Conservation (phyloP, 2,797 vertebrate genomes). For the Sus cebifrons region DNA sequence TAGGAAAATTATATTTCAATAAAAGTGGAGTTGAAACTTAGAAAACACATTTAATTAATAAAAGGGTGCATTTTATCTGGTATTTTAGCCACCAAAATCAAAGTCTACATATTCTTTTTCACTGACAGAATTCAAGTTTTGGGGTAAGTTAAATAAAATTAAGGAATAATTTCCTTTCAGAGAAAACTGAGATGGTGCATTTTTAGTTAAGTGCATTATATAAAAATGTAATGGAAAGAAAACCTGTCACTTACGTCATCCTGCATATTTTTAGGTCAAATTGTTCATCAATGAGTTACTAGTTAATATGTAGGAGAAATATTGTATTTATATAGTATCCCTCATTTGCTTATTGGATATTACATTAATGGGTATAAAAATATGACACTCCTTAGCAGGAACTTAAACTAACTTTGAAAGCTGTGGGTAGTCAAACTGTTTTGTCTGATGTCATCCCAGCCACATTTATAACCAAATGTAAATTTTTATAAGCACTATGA, state of each 20-base stretch:
- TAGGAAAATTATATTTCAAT: slow-evolving; percentile 11
- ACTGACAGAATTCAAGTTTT: slow-evolving; percentile 34
- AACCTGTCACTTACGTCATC: slow-evolving; percentile 80
- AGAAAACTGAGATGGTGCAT: slow-evolving; percentile 47
- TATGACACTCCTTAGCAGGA: neutral
- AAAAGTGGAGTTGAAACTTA: slow-evolving; percentile 37
- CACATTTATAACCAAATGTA: neutral
- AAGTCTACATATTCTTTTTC: neutral
- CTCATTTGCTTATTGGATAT: neutral
- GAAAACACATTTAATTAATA: neutral
- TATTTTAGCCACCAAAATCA: neutral
- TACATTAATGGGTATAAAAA: neutral
- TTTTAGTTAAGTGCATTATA: slow-evolving; percentile 82
- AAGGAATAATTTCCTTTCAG: slow-evolving; percentile 34
- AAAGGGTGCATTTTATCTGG: neutral
- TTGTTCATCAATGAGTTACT: slow-evolving; percentile 79
- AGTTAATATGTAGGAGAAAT: slow-evolving; percentile 78
- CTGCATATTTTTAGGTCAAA: slow-evolving; percentile 82
- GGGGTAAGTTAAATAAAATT: slow-evolving; percentile 59
- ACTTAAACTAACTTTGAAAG: neutral
- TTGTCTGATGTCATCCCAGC: neutral
- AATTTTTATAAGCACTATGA: neutral
- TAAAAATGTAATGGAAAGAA: slow-evolving; percentile 79
- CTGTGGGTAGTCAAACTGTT: neutral
- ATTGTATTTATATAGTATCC: slow-evolving; percentile 56